phyloP scores from a whole-genome alignment of 2,113 vertebrate genomes.

The Phocoena sinus region DNA sequence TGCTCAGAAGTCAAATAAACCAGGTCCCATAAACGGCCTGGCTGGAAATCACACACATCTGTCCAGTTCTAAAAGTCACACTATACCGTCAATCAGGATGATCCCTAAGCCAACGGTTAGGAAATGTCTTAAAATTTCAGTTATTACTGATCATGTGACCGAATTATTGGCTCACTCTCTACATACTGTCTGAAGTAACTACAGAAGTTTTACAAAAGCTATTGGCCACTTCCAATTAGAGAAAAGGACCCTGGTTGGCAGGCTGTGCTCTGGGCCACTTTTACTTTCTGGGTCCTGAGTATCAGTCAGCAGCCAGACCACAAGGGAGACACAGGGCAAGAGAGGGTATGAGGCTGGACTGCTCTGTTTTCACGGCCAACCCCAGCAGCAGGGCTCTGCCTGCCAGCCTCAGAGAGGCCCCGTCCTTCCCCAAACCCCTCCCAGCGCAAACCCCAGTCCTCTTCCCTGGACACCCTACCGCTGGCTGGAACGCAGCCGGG shows the following conservation, averaged over 20 bases:
- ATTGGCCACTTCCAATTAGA: not conserved
- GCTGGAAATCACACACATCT: not conserved
- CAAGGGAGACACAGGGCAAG: no score
- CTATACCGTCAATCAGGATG: accelerated
- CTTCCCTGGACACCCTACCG: not conserved
- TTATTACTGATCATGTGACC: not conserved
- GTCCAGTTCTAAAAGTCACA: not conserved
- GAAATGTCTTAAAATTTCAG: accelerated
- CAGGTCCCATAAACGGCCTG: not conserved
- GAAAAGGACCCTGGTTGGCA: not conserved
- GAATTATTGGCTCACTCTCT: not conserved
- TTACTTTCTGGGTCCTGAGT: not conserved
- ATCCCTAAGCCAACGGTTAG: not conserved
- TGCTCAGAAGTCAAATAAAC: not conserved
- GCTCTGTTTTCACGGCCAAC: not conserved
- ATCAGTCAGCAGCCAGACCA: accelerated
- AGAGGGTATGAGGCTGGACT: accelerated
- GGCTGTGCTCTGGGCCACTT: not conserved
- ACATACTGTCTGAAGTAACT: not conserved
- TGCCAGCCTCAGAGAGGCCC: not conserved
- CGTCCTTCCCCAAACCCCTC: not conserved
- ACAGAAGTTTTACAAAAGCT: no score
- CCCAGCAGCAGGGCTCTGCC: not conserved
- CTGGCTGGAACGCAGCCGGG: not conserved
- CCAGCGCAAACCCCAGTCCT: not conserved